These are phyloP conservation scores for Crax fasciolata DNA, from an alignment of 2,797 vertebrate species.

Conservation along the genomic window DNA sequence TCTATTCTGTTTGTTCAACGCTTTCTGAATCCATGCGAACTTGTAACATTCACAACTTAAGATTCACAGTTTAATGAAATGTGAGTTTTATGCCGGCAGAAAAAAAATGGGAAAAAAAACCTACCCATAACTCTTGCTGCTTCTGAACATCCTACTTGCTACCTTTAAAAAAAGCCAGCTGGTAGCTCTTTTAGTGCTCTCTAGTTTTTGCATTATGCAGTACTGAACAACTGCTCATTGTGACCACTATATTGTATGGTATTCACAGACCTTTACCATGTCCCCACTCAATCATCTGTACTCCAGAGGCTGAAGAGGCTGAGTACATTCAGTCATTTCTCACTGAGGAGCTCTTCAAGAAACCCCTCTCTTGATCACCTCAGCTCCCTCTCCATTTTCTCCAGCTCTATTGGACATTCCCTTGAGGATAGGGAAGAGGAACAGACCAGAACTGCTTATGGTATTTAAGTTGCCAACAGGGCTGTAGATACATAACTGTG, in stretches of 20 bases:
- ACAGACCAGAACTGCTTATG: not conserved
- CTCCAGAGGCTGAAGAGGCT: not conserved
- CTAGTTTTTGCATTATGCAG: not conserved
- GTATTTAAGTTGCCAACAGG: not conserved
- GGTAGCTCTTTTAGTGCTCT: not conserved
- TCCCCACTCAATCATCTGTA: not conserved
- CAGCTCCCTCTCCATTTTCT: not conserved
- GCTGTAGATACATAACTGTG: accelerated
- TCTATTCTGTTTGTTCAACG: not conserved
- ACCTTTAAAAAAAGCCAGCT: not conserved
- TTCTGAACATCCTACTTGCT: not conserved
- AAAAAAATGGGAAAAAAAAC: not conserved
- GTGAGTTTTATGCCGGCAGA: not conserved
- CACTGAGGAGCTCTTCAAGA: not conserved
- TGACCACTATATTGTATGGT: not conserved
- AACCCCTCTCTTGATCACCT: not conserved
- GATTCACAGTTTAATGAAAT: not conserved
- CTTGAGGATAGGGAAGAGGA: not conserved
- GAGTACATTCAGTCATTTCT: not conserved
- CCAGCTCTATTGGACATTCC: not conserved
- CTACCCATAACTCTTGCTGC: not conserved
- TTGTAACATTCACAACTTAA: not conserved
- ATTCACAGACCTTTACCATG: not conserved
- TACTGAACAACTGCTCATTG: not conserved
- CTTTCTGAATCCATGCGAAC: not conserved